Conservation (phyloP, 2,888 invertebrate genomes). For the Heliconius cydno region DNA sequence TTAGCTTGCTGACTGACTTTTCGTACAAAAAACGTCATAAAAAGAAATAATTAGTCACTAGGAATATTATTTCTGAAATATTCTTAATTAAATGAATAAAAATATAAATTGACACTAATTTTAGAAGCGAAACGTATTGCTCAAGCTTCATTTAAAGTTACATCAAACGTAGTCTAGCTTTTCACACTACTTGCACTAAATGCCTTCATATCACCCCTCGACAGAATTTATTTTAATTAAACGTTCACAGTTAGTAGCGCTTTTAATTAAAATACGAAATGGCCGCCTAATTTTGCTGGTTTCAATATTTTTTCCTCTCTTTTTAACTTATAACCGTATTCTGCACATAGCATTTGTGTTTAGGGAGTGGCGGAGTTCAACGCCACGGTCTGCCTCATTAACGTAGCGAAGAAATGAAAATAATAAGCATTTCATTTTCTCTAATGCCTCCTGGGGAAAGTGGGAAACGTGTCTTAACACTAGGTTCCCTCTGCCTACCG, state of each 20-base stretch:
- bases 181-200: conserved; percentile 36
- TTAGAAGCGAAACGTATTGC: neutral
- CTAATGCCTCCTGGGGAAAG: no score
- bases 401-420: no score
- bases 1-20: no score
- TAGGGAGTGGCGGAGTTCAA: no score
- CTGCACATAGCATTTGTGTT: no score
- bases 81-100: neutral
- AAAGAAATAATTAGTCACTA: no score
- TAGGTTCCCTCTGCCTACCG: no score
- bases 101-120: neutral
- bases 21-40: no score
- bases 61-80: no score
- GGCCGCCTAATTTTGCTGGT: conserved; percentile 40
- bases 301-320: conserved; percentile 6
- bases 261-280: conserved; percentile 55
- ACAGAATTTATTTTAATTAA: conserved; percentile 51
- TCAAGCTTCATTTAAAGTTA: conserved; percentile 15
- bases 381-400: no score
- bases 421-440: no score
- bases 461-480: no score
- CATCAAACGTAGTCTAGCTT: conserved; percentile 34
- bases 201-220: conserved; percentile 41
- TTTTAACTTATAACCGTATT: neutral
- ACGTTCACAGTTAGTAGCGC: conserved; percentile 44